Conservation (phyloP, 2,888 invertebrate species). For the Thymelicus acteon region DNA sequence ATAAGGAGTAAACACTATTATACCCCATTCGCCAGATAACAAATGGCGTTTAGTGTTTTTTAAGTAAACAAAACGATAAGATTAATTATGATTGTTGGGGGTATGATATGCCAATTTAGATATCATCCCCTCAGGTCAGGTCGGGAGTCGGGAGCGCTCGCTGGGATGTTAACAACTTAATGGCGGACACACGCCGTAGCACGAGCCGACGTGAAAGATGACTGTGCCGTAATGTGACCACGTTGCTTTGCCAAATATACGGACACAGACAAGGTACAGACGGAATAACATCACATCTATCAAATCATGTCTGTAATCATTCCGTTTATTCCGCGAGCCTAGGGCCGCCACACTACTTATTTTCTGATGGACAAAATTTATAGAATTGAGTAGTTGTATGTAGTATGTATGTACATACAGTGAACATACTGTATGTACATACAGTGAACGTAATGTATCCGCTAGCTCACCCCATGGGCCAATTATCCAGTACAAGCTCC, state of each 20-base stretch:
- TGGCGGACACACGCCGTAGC: conserved; percentile 67
- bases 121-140: conserved; percentile 47
- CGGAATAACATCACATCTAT: too few species aligned
- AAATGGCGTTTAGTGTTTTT: conserved; percentile 15
- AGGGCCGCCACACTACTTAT: too few species aligned
- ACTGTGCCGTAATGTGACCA: conserved; percentile 38
- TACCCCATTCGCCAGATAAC: conserved; percentile 4
- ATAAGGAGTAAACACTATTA: neutral
- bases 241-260: neutral
- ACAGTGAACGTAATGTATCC: too few species aligned
- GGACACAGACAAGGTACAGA: too few species aligned
- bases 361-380: too few species aligned
- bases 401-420: too few species aligned
- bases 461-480: too few species aligned
- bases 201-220: conserved; percentile 52
- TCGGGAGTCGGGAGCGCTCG: conserved; percentile 26
- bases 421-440: too few species aligned
- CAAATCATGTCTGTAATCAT: too few species aligned
- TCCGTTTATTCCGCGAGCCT: too few species aligned
- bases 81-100: conserved; percentile 31
- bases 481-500: too few species aligned
- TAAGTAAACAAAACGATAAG: conserved; percentile 19
- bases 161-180: conserved; percentile 62
- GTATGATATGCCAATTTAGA: conserved; percentile 43
- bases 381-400: too few species aligned